Percentiles rank a stretch among this genome's conserved stretches.
Evolutionary conservation across 2,888 invertebrate genomes (phyloP).

Genomic region (Stenodema calcarata): DNA sequence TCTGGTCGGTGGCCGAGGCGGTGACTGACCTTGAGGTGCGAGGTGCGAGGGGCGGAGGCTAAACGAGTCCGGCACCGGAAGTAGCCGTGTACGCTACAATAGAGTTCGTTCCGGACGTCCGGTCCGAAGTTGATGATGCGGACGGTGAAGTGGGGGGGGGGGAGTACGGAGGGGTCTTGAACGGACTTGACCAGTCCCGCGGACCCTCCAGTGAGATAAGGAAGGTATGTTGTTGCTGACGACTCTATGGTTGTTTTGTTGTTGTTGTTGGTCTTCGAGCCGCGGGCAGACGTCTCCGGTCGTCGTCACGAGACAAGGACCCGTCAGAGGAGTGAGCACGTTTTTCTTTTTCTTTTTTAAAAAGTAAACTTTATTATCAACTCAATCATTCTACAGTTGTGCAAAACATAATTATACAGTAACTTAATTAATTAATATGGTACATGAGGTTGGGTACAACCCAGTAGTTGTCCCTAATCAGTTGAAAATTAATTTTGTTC

Average conservation of each 20-base stretch:
- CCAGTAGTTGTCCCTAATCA: too few relatives aligned
- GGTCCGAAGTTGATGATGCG: background rate
- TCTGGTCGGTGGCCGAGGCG: background rate
- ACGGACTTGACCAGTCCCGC: background rate
- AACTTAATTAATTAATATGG: too few relatives aligned
- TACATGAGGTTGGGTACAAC: too few relatives aligned
- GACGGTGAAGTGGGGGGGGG: background rate
- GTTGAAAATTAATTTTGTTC: too few relatives aligned
- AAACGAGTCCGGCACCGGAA: slow-evolving; percentile 15
- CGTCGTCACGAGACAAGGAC: slow-evolving; percentile 40
- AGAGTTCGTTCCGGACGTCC: slow-evolving; percentile 40
- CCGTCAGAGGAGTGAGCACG: slow-evolving; percentile 28
- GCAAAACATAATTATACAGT: too few relatives aligned
- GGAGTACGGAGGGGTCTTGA: background rate
- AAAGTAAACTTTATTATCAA: too few relatives aligned
- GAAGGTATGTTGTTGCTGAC: background rate
- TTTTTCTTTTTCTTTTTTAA: too few relatives aligned
- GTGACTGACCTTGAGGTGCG: slow-evolving; percentile 27
- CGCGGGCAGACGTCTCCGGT: slow-evolving; percentile 12
- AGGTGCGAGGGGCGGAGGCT: background rate
- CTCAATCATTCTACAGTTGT: too few relatives aligned
- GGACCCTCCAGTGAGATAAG: background rate
- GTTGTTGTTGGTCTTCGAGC: background rate
- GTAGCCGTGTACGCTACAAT: slow-evolving; percentile 38
- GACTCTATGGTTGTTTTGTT: background rate